Base-by-base conservation (phyloP, 2,888 invertebrate species). In the Caenorhabditis drosophilae region DNA sequence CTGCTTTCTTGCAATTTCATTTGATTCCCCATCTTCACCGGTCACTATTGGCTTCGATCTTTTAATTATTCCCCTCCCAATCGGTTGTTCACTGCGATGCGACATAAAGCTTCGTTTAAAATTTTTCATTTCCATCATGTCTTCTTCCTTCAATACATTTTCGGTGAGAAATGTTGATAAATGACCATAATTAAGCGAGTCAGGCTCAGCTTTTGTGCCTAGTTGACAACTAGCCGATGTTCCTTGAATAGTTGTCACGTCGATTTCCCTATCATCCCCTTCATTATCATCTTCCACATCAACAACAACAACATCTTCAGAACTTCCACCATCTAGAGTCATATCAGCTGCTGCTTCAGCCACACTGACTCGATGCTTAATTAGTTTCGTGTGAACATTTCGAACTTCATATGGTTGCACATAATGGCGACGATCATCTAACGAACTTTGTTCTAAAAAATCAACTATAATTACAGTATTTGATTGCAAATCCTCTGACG, bases 361-460 rank as follows among this genome's bases (percentile, higher is more conserved):
- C 6, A 42, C n/a, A 22, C 6, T 23, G 26, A 38, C 18, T 38
- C 18, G 38, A 36, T 18, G 23, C 16, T 35, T 44, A 2, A 50
- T 54, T 4, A 71, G 54, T 31, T 72, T 72, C 16, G 34, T 44
- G 1, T 42, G 42, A 12, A 72, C 50, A 40, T 69, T 72, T 9
- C 72, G 46, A 20, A 75, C 66, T 53, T 75, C 75, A 52, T 75
- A 75, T 11, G 48, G 50, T 52, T 75, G 75, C n/a, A 75, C 41
- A 38, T 64, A 69, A 18, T 62, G 69, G 9, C 61, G 57, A 7
- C 75, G 67, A 20, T 73, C 62, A 15, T 55, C 44, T 15, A 18
- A 18, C 22, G 45, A 38, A 25, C 53, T 47, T n/a, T 45, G 31
- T 22, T 40, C 70, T 70, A 45, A 44, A 67, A 36, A 18, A n/a